Conservation (phyloP, 1,140 invertebrate genomes). For the Solen grandis region DNA sequence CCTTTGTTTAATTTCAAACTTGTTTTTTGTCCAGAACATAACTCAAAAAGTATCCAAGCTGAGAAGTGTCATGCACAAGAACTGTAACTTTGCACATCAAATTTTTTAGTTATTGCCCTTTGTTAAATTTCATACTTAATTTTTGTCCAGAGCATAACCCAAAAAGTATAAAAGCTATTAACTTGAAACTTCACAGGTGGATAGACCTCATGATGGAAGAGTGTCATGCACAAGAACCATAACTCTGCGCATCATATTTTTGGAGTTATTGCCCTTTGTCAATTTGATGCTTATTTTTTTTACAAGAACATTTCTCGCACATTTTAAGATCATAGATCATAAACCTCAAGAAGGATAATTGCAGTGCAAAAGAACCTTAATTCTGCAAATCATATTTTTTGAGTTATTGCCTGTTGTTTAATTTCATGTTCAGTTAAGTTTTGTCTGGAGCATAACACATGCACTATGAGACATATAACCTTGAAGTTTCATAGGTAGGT, state of each 20-base stretch:
- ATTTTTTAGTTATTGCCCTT: no score
- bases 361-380: neutral
- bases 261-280: neutral
- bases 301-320: neutral
- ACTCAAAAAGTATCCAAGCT: no score
- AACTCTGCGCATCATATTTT: neutral
- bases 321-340: neutral
- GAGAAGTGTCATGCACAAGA: no score
- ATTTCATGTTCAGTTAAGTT: no score
- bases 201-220: neutral
- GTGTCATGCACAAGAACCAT: neutral
- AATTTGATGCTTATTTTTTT: neutral
- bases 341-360: neutral
- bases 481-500: no score
- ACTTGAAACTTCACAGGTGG: neutral
- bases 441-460: no score
- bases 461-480: no score
- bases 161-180: neutral
- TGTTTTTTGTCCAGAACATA: no score
- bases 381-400: neutral
- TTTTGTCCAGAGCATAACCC: no score
- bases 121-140: no score
- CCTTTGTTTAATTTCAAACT: no score
- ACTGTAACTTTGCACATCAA: no score
- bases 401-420: neutral